Evolutionary conservation across 2,113 vertebrate genomes (phyloP).

Genomic region (Pseudonaja textilis): DNA sequence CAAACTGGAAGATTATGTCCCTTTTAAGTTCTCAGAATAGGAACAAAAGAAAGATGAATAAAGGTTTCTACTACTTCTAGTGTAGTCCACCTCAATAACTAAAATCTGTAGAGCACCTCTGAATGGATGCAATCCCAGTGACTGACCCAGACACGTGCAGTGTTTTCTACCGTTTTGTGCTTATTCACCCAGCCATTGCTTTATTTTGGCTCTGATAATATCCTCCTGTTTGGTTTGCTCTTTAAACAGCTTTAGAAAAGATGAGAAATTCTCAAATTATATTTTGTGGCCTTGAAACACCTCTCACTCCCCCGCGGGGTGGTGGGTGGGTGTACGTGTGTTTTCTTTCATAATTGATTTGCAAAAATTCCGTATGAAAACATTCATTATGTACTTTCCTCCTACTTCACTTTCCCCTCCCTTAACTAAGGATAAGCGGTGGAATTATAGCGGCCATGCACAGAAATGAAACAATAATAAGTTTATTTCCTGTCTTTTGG

Average conservation of each 20-base stretch:
- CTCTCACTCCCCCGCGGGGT: neutral
- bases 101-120: neutral
- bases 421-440: constrained; percentile 52
- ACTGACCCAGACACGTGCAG: neutral
- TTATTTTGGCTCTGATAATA: neutral
- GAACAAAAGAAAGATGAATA: too few species aligned
- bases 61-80: neutral
- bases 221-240: neutral
- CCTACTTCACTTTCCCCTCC: constrained; percentile 33
- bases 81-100: neutral
- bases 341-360: constrained; percentile 14
- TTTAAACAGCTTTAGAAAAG: constrained; percentile 20
- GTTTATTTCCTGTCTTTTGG: constrained; percentile 40
- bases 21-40: too few species aligned
- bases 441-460: constrained; percentile 39
- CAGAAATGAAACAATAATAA: constrained; percentile 56
- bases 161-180: neutral
- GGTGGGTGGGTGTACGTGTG: neutral
- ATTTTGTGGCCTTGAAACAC: constrained; percentile 14
- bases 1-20: too few species aligned
- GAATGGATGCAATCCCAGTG: neutral
- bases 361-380: constrained; percentile 36
- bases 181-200: neutral
- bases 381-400: constrained; percentile 34
- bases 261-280: neutral